Conservation (phyloP, 2,113 vertebrate genomes). For the Cinclus mexicanus region DNA sequence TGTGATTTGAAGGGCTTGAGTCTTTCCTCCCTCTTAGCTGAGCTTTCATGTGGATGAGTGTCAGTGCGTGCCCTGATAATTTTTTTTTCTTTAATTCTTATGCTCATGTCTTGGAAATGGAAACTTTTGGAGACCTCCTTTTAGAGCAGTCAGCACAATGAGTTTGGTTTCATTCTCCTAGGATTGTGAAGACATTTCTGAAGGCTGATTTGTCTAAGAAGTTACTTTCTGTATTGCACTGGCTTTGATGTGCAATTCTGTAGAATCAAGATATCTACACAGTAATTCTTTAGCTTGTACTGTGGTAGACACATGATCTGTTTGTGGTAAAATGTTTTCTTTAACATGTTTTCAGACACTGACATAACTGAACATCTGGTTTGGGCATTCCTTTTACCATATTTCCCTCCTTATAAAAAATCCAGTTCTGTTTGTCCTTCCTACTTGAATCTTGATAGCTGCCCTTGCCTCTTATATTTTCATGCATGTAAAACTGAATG, state of each 20-base stretch:
- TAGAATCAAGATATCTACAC: neutral
- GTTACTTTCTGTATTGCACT: neutral
- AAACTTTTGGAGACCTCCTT: neutral
- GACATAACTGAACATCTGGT: neutral
- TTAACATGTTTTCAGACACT: neutral
- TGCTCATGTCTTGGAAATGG: neutral
- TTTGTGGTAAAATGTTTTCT: neutral
- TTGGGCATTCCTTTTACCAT: neutral
- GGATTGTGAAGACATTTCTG: neutral
- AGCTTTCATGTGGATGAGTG: neutral
- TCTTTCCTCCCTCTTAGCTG: neutral
- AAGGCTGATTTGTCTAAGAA: neutral
- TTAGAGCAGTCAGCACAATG: neutral
- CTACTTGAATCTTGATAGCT: neutral
- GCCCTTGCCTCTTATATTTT: neutral
- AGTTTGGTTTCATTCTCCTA: neutral
- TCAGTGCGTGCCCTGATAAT: neutral
- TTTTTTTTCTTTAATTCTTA: neutral
- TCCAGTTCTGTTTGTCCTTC: neutral
- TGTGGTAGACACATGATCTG: neutral
- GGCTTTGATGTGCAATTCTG: neutral
- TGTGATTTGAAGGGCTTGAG: neutral
- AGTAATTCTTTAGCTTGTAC: neutral
- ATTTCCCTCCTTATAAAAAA: accelerated
- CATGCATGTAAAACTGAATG: neutral